Conservation (phyloP, 2,797 vertebrate genomes). For the Chiropotes sagulatus region DNA sequence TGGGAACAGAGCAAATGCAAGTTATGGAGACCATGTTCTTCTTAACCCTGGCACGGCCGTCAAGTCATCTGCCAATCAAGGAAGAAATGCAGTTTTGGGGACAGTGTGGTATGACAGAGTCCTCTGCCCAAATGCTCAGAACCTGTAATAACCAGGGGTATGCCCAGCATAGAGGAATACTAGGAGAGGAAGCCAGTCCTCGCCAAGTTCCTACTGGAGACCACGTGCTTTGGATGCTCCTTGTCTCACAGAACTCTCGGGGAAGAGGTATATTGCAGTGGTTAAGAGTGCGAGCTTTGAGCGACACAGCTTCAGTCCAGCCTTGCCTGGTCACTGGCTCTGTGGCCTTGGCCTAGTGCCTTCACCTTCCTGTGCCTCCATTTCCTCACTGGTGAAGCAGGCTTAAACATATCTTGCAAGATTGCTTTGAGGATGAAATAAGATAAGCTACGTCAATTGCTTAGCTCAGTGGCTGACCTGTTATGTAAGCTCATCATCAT, state of each 20-base stretch:
- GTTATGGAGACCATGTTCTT: fast-evolving
- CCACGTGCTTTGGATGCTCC: fast-evolving
- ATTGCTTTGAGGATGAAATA: background rate
- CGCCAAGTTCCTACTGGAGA: background rate
- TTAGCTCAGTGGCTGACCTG: background rate
- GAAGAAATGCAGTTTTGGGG: background rate
- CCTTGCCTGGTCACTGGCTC: background rate
- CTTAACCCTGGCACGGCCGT: fast-evolving
- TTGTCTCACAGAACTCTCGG: fast-evolving
- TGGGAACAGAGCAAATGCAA: background rate
- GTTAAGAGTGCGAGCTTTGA: background rate
- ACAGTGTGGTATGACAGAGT: no score
- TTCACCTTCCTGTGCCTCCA: background rate
- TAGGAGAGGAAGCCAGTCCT: background rate
- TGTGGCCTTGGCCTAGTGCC: background rate
- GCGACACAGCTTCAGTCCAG: fast-evolving
- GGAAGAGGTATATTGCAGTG: fast-evolving
- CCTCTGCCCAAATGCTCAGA: background rate
- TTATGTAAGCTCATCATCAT: fast-evolving
- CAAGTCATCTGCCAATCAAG: fast-evolving
- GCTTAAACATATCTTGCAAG: background rate
- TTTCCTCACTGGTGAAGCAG: background rate
- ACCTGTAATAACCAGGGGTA: background rate
- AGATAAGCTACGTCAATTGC: background rate
- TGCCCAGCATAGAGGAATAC: background rate